Conservation (phyloP, 2,797 vertebrate species). For the Picus viridis region DNA sequence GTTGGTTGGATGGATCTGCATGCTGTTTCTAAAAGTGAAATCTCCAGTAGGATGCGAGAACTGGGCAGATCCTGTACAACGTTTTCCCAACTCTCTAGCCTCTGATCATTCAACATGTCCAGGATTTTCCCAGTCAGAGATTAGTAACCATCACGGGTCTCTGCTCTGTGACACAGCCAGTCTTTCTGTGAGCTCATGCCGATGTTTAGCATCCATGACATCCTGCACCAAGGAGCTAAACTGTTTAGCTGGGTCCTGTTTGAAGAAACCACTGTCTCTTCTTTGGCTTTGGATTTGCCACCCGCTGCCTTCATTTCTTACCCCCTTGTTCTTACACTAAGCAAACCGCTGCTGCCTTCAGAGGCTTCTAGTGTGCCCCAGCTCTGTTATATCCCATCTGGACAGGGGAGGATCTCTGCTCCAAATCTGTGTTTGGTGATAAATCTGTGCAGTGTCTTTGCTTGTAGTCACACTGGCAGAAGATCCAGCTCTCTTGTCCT, state of each 20-base stretch:
- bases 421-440: background rate
- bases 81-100: background rate
- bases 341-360: background rate
- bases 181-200: background rate
- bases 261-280: background rate
- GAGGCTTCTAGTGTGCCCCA: background rate
- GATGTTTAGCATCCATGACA: fast-evolving
- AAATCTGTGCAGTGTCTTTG: background rate
- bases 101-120: background rate
- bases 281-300: background rate
- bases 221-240: background rate
- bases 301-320: background rate
- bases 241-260: fast-evolving
- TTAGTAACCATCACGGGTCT: background rate
- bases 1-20: background rate
- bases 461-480: background rate
- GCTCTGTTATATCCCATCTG: background rate
- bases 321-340: background rate
- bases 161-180: background rate
- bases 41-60: background rate
- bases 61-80: background rate
- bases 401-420: background rate
- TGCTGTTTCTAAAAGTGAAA: background rate
- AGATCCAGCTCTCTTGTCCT: background rate
- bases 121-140: background rate